Conservation (phyloP, 2,888 invertebrate species). For the Xanthostigma xanthostigma region DNA sequence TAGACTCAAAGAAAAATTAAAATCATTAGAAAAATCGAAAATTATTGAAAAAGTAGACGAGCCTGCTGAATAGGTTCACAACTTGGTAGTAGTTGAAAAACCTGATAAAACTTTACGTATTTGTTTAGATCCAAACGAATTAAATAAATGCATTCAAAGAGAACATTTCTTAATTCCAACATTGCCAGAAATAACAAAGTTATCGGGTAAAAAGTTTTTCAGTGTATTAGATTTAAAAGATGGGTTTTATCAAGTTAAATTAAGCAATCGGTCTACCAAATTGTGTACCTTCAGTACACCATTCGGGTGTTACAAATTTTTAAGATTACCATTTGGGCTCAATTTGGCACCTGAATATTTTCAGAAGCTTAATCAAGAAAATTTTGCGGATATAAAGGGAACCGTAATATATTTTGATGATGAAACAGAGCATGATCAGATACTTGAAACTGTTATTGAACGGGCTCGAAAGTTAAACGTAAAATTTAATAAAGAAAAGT, state of each 20-base stretch:
- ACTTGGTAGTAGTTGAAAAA: slow-evolving; percentile 10
- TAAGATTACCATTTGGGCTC: slow-evolving; percentile 10
- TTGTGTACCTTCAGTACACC: slow-evolving; percentile 11
- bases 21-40: neutral
- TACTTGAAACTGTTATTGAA: slow-evolving; percentile 6
- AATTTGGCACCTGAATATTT: slow-evolving; percentile 9
- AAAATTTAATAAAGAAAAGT: slow-evolving; percentile 1
- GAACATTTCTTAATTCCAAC: slow-evolving; percentile 6
- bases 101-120: slow-evolving; percentile 6
- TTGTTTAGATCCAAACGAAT: slow-evolving; percentile 10
- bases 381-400: slow-evolving; percentile 12
- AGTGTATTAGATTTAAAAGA: slow-evolving; percentile 8
- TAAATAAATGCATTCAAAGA: slow-evolving; percentile 7
- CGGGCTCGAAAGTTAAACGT: neutral
- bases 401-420: slow-evolving; percentile 11
- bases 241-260: slow-evolving; percentile 6
- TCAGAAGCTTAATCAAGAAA: slow-evolving; percentile 1
- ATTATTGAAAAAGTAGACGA: slow-evolving; percentile 5
- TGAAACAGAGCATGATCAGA: slow-evolving; percentile 10
- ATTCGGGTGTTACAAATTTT: slow-evolving; percentile 11
- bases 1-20: slow-evolving; percentile 7
- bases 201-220: slow-evolving; percentile 9
- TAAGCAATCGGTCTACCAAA: slow-evolving; percentile 4
- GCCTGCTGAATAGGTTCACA: slow-evolving; percentile 9
- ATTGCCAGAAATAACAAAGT: slow-evolving; percentile 10